Evolutionary conservation across 2,113 vertebrate genomes (phyloP).

Genomic region (Vidua macroura): DNA sequence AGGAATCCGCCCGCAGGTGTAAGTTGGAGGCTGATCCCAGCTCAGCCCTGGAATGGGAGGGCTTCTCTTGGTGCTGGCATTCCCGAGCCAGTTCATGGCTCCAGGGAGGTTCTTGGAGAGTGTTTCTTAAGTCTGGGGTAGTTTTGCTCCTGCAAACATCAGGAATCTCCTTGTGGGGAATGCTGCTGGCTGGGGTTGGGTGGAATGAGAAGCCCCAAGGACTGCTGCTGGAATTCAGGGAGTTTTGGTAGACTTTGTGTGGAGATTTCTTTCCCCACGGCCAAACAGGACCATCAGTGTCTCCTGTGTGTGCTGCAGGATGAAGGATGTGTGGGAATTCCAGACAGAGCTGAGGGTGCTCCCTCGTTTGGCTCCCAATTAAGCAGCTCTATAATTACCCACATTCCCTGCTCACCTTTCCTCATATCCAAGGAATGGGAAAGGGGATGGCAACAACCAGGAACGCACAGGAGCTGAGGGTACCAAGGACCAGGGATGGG

Average conservation of each 20-base stretch:
- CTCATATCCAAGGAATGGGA: background rate
- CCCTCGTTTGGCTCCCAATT: background rate
- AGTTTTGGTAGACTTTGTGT: background rate
- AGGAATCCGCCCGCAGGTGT: slow-evolving; percentile 91
- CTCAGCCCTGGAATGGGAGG: rapidly evolving
- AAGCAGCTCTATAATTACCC: background rate
- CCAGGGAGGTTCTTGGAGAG: rapidly evolving
- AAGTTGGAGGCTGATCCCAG: background rate
- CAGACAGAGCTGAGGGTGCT: background rate
- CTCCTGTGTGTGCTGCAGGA: rapidly evolving
- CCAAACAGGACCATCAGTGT: rapidly evolving
- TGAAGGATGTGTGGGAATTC: background rate
- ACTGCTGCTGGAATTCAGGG: rapidly evolving
- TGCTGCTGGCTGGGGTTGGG: background rate
- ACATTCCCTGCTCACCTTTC: background rate
- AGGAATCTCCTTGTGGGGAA: background rate
- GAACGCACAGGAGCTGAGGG: background rate
- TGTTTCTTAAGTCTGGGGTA: rapidly evolving
- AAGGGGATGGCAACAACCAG: background rate
- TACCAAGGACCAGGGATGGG: rapidly evolving
- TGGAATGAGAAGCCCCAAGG: background rate
- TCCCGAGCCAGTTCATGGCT: rapidly evolving
- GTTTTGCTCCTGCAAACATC: rapidly evolving
- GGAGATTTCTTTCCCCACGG: background rate
- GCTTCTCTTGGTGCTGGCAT: rapidly evolving